Conservation (phyloP, 1,140 invertebrate genomes). For the Drosophila simulans region DNA sequence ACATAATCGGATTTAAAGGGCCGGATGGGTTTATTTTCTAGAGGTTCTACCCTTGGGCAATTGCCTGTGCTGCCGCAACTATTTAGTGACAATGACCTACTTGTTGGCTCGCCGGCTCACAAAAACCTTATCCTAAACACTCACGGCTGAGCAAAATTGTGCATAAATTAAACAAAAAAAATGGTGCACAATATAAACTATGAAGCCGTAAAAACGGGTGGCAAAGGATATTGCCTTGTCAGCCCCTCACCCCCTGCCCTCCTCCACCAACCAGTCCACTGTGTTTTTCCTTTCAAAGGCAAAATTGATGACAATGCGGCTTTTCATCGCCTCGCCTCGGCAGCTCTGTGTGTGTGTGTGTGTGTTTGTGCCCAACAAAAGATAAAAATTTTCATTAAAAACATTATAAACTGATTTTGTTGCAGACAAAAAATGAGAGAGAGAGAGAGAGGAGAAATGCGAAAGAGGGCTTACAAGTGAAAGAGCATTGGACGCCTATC, state of each 20-base stretch:
- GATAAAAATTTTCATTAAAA: constrained; percentile 82
- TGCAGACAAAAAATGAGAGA: constrained; percentile 34
- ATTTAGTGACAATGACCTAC: constrained; percentile 76
- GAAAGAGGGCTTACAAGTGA: constrained; percentile 23
- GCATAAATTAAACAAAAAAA: constrained; percentile 76
- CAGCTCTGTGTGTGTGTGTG: constrained; percentile 5
- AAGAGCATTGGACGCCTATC: constrained; percentile 15
- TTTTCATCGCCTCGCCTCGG: constrained; percentile 68
- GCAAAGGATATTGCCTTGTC: constrained; percentile 48
- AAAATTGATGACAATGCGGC: constrained; percentile 81
- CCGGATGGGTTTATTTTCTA: constrained; percentile 11
- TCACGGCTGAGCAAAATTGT: constrained; percentile 60
- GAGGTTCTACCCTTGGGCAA: constrained; percentile 40
- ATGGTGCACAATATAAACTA: constrained; percentile 68
- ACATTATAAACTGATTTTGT: constrained; percentile 69
- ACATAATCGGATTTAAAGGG: constrained; percentile 70
- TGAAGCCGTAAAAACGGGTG: constrained; percentile 62
- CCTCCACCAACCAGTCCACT: constrained; percentile 8
- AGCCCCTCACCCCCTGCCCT: constrained; percentile 1
- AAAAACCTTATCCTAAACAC: constrained; percentile 10
- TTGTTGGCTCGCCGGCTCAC: constrained; percentile 42
- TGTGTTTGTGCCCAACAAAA: constrained; percentile 60
- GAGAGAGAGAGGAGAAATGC: constrained; percentile 9
- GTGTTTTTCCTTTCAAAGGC: constrained; percentile 56
- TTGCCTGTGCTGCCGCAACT: constrained; percentile 65